These are phyloP conservation scores for Desoria tigrina DNA, from an alignment of 2,888 invertebrate genomes.

Conservation along the genomic window DNA sequence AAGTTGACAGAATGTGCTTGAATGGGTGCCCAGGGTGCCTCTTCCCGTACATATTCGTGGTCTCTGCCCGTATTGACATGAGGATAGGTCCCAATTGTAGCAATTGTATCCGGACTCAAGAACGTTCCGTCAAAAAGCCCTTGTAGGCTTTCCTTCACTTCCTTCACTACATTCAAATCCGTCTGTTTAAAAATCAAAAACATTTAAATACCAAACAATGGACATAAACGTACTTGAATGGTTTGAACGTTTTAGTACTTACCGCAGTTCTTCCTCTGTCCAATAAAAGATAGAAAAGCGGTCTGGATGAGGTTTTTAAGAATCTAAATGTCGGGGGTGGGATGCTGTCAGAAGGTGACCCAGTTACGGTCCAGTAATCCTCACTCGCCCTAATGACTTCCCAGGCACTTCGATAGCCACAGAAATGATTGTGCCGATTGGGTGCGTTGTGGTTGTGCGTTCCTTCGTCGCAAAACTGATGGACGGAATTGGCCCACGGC, in stretches of 20 bases:
- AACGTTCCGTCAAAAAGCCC: slow-evolving; percentile 8
- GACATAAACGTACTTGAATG: no score
- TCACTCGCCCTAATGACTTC: slow-evolving; percentile 42
- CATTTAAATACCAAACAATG: slow-evolving; percentile 2
- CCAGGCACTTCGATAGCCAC: slow-evolving; percentile 44
- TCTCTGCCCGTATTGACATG: slow-evolving; percentile 20
- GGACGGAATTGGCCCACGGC: slow-evolving; percentile 46
- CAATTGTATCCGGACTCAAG: slow-evolving; percentile 20
- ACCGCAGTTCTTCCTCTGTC: slow-evolving; percentile 36
- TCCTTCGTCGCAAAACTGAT: slow-evolving; percentile 63
- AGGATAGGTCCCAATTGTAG: slow-evolving; percentile 37
- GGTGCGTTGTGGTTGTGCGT: slow-evolving; percentile 66
- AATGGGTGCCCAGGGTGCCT: slow-evolving; percentile 34
- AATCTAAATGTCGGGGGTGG: slow-evolving; percentile 15
- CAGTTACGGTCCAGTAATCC: slow-evolving; percentile 31
- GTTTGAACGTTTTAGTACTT: not conserved
- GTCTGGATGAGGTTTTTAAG: slow-evolving; percentile 25
- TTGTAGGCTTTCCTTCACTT: slow-evolving; percentile 19
- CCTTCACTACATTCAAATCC: slow-evolving; percentile 21
- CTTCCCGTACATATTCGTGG: slow-evolving; percentile 32
- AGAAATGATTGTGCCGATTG: slow-evolving; percentile 63
- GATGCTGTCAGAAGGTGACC: slow-evolving; percentile 5
- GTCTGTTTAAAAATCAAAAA: slow-evolving; percentile 25
- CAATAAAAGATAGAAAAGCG: slow-evolving; percentile 35
- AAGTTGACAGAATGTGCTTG: slow-evolving; percentile 20